phyloP scores from a whole-genome alignment of 2,888 invertebrate genomes.

The Platycheirus rosarum region DNA sequence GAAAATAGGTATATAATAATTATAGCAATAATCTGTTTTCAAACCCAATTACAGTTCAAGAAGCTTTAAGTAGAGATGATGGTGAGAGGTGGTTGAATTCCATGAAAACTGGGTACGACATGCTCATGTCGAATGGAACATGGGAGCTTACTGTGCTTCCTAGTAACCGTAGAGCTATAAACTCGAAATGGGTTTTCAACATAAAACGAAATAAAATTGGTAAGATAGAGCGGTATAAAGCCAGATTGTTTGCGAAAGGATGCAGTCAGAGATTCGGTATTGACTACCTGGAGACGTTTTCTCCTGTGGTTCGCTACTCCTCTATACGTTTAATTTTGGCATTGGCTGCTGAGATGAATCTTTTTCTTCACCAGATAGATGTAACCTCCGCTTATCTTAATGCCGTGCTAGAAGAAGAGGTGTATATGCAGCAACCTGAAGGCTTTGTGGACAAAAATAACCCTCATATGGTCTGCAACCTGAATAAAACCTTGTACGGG shows the following conservation, averaged over 20 bases:
- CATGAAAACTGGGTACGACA: constrained; percentile 13
- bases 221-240: constrained; percentile 42
- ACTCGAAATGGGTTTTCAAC: constrained; percentile 60
- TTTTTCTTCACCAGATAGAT: too few species aligned
- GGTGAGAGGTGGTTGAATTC: constrained; percentile 14
- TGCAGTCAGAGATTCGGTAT: too few species aligned
- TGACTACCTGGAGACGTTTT: constrained; percentile 48
- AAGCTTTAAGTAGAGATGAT: constrained; percentile 25
- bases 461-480: constrained; percentile 24
- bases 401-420: constrained; percentile 31
- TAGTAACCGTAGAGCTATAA: background rate
- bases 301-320: constrained; percentile 44
- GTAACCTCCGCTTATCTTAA: constrained; percentile 50
- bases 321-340: constrained; percentile 44
- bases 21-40: too few species aligned
- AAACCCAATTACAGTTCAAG: constrained; percentile 21
- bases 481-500: too few species aligned
- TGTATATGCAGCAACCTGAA: constrained; percentile 40
- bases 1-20: too few species aligned
- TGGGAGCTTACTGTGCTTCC: constrained; percentile 34
- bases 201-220: constrained; percentile 40
- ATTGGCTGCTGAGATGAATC: constrained; percentile 27
- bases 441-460: constrained; percentile 16
- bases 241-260: too few species aligned
- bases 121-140: constrained; percentile 16